These are phyloP conservation scores for Enteromius afrohamiltoni DNA, from an alignment of 2,797 vertebrate genomes.

Conservation along the genomic window DNA sequence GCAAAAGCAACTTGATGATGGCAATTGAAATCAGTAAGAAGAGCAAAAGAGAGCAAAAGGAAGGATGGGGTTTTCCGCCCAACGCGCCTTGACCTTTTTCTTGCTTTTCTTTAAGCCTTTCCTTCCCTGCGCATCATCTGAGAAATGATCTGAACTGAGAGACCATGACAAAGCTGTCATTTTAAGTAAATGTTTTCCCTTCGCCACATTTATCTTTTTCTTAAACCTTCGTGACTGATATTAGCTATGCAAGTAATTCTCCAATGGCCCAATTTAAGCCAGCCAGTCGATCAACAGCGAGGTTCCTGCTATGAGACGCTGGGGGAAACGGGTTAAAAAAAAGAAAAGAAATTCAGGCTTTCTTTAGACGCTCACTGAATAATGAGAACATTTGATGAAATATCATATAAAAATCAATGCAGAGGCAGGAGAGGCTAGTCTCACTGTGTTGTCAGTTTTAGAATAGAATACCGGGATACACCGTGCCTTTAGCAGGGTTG, in stretches of 20 bases:
- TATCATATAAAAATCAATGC: slow-evolving; percentile 71
- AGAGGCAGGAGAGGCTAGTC: slow-evolving; percentile 31
- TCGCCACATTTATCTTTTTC: slow-evolving; percentile 43
- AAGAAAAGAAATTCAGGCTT: slow-evolving; percentile 51
- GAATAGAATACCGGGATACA: slow-evolving; percentile 26
- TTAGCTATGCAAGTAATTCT: slow-evolving; percentile 68
- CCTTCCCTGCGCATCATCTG: background rate
- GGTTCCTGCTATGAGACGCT: slow-evolving; percentile 57
- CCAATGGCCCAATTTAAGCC: slow-evolving; percentile 70
- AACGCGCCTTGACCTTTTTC: slow-evolving; percentile 25
- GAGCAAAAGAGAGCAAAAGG: slow-evolving; percentile 38
- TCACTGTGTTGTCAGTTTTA: slow-evolving; percentile 24
- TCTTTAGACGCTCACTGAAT: slow-evolving; percentile 61
- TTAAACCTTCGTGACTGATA: slow-evolving; percentile 53
- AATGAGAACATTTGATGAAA: slow-evolving; percentile 69
- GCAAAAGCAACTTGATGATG: slow-evolving; percentile 84
- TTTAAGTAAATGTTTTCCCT: slow-evolving; percentile 43
- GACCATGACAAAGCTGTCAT: slow-evolving; percentile 53
- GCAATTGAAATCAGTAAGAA: slow-evolving; percentile 77
- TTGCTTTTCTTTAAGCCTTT: slow-evolving; percentile 11
- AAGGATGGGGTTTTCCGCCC: slow-evolving; percentile 13
- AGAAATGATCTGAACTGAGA: slow-evolving; percentile 39
- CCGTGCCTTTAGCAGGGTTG: slow-evolving; percentile 3
- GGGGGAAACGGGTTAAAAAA: slow-evolving; percentile 58
- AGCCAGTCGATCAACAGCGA: slow-evolving; percentile 63